Evolutionary conservation across 2,888 invertebrate species (phyloP).

Genomic region (Orchesellides sinensis): DNA sequence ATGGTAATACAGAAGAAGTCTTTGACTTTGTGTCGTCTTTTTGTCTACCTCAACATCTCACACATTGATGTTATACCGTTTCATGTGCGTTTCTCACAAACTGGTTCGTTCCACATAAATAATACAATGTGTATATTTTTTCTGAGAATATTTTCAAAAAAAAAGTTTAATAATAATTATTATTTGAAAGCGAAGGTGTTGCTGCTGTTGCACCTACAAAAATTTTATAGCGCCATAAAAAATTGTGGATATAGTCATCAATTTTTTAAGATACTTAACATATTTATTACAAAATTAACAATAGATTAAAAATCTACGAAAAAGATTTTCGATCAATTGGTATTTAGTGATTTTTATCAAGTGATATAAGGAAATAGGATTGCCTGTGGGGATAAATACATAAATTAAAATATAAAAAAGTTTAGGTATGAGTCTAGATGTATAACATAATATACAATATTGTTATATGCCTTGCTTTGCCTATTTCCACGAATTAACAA

Average conservation of each 20-base stretch:
- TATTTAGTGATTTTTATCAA: conserved; percentile 6
- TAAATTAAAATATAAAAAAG: too few species aligned
- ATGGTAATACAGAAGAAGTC: conserved; percentile 4
- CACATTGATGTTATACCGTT: too few species aligned
- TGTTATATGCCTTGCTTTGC: background rate
- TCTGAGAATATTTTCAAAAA: background rate
- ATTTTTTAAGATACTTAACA: background rate
- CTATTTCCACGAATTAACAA: background rate
- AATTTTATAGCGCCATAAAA: background rate
- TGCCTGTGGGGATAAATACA: too few species aligned
- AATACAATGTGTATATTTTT: conserved; percentile 10
- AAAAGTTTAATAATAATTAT: conserved; percentile 37
- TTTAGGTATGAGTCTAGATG: background rate
- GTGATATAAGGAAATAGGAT: too few species aligned
- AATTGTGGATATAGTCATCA: background rate
- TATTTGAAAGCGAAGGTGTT: conserved; percentile 59
- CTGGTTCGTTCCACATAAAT: conserved; percentile 36
- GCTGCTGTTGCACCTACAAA: conserved; percentile 39
- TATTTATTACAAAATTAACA: conserved; percentile 44
- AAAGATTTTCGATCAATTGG: conserved; percentile 23
- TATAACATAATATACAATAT: background rate
- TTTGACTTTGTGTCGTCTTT: background rate
- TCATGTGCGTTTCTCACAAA: conserved; percentile 27
- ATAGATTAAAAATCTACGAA: conserved; percentile 20
- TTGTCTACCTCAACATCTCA: conserved; percentile 42